Base-by-base conservation (phyloP, 2,113 vertebrate genomes). In the Emberiza fucata region DNA sequence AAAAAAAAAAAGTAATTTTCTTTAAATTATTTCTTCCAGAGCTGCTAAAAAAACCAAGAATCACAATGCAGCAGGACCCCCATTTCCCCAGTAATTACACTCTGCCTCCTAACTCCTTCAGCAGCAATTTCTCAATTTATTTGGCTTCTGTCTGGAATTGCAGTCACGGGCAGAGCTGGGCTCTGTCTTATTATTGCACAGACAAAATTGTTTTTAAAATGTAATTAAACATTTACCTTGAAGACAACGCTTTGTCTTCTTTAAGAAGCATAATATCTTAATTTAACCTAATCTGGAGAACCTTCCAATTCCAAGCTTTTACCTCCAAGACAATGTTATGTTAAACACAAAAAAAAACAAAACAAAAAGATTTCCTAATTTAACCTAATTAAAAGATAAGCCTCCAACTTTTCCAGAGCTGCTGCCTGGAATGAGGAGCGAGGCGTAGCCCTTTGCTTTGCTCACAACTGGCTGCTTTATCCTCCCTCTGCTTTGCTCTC, bases 371-470 rank as follows among this genome's bases (percentile, higher is more conserved):
- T 80, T 88, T 93, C 78, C 71, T 96, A 92, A 94, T 95, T 92
- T 94, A 92, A 89, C 57, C 14, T 87, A 87, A 95, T 95, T 92
- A 95, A 95, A 94, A 95, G 90, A 97, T 91, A 95, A 96, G 84
- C 59, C 59, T 82, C 57, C 75, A 80, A 92, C 66, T 94, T 87
- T 63, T 39, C 78, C 66, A 31, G 33, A 1, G 4, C 51, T 4
- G 31, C 78, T 69, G 70, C 7, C 17, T 47, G 47, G 80, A 76
- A 60, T 3, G 45, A 86, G 59, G 72, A 83, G 69, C 14, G 8
- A 68, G 60, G 80, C 27, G 2, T 0, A 64, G 86, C 76, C 82
- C 50, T 73, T n/a, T 0, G 0, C 29, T 61, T 59, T 81, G 48
- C 56, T 89, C 60, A 45, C 16, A 76, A 39, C 20, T 23, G 35